These are phyloP conservation scores for Phymatocera aterrima DNA, from an alignment of 2,888 invertebrate species.

Conservation along the genomic window DNA sequence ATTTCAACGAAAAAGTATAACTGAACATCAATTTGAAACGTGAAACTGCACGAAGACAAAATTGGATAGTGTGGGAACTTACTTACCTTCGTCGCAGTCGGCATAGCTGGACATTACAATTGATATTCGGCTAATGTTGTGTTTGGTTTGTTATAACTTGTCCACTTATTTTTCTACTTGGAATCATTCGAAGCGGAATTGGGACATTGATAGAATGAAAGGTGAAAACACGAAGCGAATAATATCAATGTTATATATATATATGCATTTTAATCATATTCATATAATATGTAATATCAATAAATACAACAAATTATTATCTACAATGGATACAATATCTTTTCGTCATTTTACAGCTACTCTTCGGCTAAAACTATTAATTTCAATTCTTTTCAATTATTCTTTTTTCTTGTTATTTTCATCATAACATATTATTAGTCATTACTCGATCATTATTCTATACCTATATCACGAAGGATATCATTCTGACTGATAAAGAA, in stretches of 20 bases:
- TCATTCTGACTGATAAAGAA: slow-evolving; percentile 35
- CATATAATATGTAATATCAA: slow-evolving; percentile 46
- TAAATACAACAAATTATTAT: slow-evolving; percentile 59
- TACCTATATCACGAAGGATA: slow-evolving; percentile 27
- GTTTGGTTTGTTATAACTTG: neutral
- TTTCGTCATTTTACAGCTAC: slow-evolving; percentile 42
- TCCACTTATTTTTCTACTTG: neutral
- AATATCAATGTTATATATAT: slow-evolving; percentile 49
- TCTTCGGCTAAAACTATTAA: slow-evolving; percentile 42
- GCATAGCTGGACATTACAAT: neutral
- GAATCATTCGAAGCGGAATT: neutral
- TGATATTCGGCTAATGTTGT: neutral
- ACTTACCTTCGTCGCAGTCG: neutral
- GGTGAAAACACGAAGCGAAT: slow-evolving; percentile 11
- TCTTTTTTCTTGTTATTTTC: slow-evolving; percentile 22
- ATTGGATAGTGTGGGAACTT: neutral
- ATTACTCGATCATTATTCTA: slow-evolving; percentile 32
- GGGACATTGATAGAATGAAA: neutral
- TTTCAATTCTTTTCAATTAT: slow-evolving; percentile 26
- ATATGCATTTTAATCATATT: slow-evolving; percentile 50
- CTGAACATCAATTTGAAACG: neutral
- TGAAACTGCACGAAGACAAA: neutral
- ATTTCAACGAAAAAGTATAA: no score
- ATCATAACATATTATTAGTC: slow-evolving; percentile 24
- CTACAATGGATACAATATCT: slow-evolving; percentile 56